Evolutionary conservation across 2,888 invertebrate species (phyloP).

Genomic region (Diaperis boleti): DNA sequence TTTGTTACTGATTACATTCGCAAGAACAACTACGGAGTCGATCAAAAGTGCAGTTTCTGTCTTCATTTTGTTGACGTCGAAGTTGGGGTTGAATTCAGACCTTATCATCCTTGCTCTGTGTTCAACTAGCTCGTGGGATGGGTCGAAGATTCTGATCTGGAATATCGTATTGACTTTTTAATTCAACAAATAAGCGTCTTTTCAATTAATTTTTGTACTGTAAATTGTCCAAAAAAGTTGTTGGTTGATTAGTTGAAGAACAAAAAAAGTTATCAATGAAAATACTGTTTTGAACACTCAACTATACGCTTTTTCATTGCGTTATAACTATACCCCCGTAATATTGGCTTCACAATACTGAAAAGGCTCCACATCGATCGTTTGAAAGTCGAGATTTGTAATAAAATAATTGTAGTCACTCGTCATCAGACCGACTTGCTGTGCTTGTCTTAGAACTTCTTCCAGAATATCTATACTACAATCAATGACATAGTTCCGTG

Average conservation of each 20-base stretch:
- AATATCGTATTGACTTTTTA: too few relatives aligned
- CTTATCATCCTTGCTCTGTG: slow-evolving; percentile 8
- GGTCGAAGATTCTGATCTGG: slow-evolving; percentile 26
- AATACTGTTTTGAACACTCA: too few relatives aligned
- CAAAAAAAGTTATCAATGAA: too few relatives aligned
- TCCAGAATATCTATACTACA: slow-evolving; percentile 67
- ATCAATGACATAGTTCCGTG: slow-evolving; percentile 69
- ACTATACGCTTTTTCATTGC: too few relatives aligned
- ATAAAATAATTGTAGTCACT: slow-evolving; percentile 70
- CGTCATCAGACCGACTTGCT: slow-evolving; percentile 73
- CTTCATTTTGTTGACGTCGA: slow-evolving; percentile 57
- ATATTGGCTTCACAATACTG: slow-evolving; percentile 72
- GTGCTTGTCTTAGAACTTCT: slow-evolving; percentile 69
- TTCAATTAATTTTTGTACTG: too few relatives aligned
- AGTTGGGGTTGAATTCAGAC: not conserved
- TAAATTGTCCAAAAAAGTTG: too few relatives aligned
- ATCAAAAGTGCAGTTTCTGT: slow-evolving; percentile 85
- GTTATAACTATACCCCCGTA: slow-evolving; percentile 71
- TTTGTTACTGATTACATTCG: slow-evolving; percentile 69
- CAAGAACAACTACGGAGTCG: slow-evolving; percentile 88
- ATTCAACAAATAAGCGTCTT: too few relatives aligned
- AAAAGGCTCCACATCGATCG: slow-evolving; percentile 71
- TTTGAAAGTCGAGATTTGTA: slow-evolving; percentile 72
- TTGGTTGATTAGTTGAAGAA: too few relatives aligned
- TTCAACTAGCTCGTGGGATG: not conserved